phyloP scores from a whole-genome alignment of 2,888 invertebrate species.

The Meteorus colon region DNA sequence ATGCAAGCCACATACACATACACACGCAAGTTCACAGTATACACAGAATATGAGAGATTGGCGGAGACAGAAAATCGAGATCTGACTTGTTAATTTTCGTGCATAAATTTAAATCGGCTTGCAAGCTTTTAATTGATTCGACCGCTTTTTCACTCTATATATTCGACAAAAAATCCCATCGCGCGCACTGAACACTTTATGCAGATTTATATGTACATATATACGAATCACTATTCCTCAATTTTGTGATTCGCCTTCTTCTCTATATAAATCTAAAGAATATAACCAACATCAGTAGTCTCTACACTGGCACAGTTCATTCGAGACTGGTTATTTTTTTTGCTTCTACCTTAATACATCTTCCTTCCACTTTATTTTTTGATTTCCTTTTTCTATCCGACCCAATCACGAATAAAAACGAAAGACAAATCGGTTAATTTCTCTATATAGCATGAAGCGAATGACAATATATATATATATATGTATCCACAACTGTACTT shows the following conservation, averaged over 20 bases:
- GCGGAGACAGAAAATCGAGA: slow-evolving; percentile 52
- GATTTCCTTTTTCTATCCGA: not conserved
- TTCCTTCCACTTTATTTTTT: not conserved
- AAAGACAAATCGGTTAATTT: slow-evolving; percentile 29
- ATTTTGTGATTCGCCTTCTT: not conserved
- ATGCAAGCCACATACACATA: not conserved
- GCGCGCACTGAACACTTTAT: not conserved
- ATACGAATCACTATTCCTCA: not conserved
- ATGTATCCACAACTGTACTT: not conserved
- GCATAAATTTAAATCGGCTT: slow-evolving; percentile 67
- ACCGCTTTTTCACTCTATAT: slow-evolving; percentile 31
- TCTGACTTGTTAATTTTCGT: slow-evolving; percentile 72
- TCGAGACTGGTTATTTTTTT: not conserved
- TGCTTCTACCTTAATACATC: not conserved
- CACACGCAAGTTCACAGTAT: not conserved
- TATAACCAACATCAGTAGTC: not conserved
- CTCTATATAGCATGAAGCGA: slow-evolving; percentile 5
- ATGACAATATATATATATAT: not conserved
- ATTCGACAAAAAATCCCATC: slow-evolving; percentile 23
- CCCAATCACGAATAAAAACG: slow-evolving; percentile 28
- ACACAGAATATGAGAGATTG: not conserved
- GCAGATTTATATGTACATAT: too few relatives aligned
- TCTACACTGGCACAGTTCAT: not conserved
- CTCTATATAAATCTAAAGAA: not conserved
- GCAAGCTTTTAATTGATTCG: slow-evolving; percentile 66